These are phyloP conservation scores for Muscicapa striata DNA, from an alignment of 2,797 vertebrate genomes.

Conservation along the genomic window DNA sequence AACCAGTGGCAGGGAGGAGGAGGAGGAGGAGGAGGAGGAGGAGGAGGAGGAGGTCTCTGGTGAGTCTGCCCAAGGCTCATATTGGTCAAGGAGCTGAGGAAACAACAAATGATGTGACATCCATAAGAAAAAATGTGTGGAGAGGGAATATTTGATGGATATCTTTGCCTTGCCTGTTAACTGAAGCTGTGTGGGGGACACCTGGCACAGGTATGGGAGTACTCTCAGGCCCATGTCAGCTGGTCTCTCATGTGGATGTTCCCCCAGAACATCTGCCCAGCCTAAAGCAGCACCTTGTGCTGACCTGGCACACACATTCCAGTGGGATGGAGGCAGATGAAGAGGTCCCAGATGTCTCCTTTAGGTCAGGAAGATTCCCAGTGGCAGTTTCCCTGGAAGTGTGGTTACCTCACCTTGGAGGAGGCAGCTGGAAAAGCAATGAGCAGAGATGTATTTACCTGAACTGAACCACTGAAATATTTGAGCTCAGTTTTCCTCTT, in stretches of 20 bases:
- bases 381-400: not conserved
- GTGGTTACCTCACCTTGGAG: not conserved
- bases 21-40: not conserved
- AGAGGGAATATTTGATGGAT: not conserved
- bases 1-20: not conserved
- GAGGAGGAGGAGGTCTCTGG: not conserved
- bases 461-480: not conserved
- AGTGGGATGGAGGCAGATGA: not conserved
- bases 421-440: not conserved
- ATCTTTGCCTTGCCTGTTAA: accelerated
- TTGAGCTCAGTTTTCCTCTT: not conserved
- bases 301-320: not conserved
- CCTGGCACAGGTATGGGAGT: not conserved
- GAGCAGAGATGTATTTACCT: not conserved
- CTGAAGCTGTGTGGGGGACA: not conserved
- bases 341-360: not conserved
- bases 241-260: not conserved
- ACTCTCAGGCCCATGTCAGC: accelerated
- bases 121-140: not conserved
- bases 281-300: not conserved
- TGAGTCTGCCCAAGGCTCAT: not conserved
- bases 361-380: not conserved
- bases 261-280: not conserved
- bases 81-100: not conserved
- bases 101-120: not conserved